Evolutionary conservation across 1,140 invertebrate genomes (phyloP), one percentile per base, ranked within the genome.

Genomic region (Eufriesea mexicana): DNA sequence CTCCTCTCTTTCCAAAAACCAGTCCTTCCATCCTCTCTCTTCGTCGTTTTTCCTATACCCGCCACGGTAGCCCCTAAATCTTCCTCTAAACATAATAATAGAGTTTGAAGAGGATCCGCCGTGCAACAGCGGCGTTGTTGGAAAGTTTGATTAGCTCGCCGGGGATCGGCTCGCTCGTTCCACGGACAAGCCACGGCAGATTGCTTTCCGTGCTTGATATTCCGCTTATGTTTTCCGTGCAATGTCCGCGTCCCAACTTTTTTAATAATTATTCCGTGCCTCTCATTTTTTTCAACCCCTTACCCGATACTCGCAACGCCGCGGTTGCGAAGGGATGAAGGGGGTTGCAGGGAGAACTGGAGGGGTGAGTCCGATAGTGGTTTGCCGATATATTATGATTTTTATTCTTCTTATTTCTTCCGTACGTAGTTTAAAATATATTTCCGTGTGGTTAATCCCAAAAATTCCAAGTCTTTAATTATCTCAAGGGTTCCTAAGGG

Each of bases 71-170:
- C 72, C 61, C 79, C 79, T 75, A 81, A 81, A 81, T 81, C 79
- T 70, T 70, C 47, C 59, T 54, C 28, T 51, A 79, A 80, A 86
- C 77, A 71, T 85, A 86, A 86, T 86, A 81, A 84, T 70, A 81
- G 84, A 80, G 77, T 71, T 76, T 49, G 54, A 74, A 71, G 83
- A 84, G 76, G 71, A 45, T 62, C 49, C 73, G 57, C 47, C 55
- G 72, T 66, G 61, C 54, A 35, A 51, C 51, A 49, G 66, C 59
- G 51, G 77, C 66, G 68, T 81, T 62, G 66, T 70, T 57, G 66
- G 72, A 81, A 85, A 86, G 77, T 85, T 86, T 81, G 83, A 86
- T 86, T 81, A 81, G 59, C 72, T 57, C 9, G 9, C n/a, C 8
- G n/a, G 1, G 47, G 55, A 55, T 25, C 25, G 45, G 61, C 25